phyloP scores from a whole-genome alignment of 2,797 vertebrate species.

The Lithobates pipiens region DNA sequence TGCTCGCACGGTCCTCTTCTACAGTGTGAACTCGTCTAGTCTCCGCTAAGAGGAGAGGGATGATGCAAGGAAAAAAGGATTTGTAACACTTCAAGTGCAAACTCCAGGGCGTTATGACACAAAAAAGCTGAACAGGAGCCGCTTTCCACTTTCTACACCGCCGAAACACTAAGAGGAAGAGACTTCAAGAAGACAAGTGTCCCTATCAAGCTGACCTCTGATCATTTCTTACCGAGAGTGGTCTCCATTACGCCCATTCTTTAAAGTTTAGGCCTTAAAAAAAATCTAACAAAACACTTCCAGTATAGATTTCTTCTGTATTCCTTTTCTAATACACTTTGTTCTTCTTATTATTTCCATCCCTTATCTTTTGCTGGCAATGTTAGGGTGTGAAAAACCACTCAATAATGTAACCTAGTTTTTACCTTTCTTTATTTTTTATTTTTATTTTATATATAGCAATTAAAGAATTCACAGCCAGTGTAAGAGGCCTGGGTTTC shows the following conservation, averaged over 20 bases:
- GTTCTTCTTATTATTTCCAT: slow-evolving; percentile 10
- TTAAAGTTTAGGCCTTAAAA: slow-evolving; percentile 43
- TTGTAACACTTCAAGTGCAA: slow-evolving; percentile 47
- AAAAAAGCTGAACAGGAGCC: slow-evolving; percentile 21
- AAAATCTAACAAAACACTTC: slow-evolving; percentile 5
- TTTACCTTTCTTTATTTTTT: slow-evolving; percentile 26
- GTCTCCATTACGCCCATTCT: slow-evolving; percentile 9
- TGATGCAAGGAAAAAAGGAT: slow-evolving; percentile 29
- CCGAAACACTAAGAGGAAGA: slow-evolving; percentile 25
- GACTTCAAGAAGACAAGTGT: slow-evolving; percentile 26
- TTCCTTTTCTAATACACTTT: slow-evolving; percentile 29
- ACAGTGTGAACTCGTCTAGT: slow-evolving; percentile 33
- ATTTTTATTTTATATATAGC: slow-evolving; percentile 1
- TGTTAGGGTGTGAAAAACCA: slow-evolving; percentile 14
- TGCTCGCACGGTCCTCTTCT: slow-evolving; percentile 34
- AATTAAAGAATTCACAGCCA: slow-evolving; percentile 49
- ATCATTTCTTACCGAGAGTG: slow-evolving; percentile 33
- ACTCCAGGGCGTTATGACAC: slow-evolving; percentile 33
- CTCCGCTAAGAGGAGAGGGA: slow-evolving; percentile 46
- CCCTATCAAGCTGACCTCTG: slow-evolving; percentile 25
- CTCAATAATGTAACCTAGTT: background rate
- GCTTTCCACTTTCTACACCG: slow-evolving; percentile 25
- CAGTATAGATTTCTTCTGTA: slow-evolving; percentile 7
- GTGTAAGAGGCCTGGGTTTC: slow-evolving; percentile 18
- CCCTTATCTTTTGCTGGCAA: slow-evolving; percentile 25